phyloP scores from a whole-genome alignment of 2,888 invertebrate genomes.

The Panorpa germanica region DNA sequence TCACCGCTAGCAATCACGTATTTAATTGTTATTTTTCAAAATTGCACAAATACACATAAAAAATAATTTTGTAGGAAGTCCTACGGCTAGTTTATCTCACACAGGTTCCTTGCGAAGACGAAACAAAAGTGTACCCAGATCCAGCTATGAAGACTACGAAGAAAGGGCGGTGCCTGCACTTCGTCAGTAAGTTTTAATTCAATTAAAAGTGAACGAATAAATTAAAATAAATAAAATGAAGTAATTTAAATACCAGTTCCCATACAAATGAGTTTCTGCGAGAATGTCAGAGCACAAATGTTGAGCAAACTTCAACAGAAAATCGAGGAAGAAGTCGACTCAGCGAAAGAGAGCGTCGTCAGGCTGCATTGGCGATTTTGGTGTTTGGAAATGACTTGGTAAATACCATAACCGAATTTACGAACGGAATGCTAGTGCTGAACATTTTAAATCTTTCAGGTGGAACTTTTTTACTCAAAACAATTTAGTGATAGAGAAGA shows the following conservation, averaged over 20 bases:
- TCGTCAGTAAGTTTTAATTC: constrained; percentile 46
- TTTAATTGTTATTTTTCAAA: no score
- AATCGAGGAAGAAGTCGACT: constrained; percentile 31
- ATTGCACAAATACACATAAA: no score
- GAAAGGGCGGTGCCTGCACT: constrained; percentile 68
- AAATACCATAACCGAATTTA: constrained; percentile 10
- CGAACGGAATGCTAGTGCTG: background rate
- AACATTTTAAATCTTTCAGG: constrained; percentile 25
- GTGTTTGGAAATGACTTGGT: constrained; percentile 83
- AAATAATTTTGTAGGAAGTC: constrained; percentile 24
- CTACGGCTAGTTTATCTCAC: constrained; percentile 28
- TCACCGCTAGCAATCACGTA: no score
- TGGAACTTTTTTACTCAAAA: constrained; percentile 80
- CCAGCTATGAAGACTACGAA: constrained; percentile 74
- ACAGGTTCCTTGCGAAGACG: constrained; percentile 38
- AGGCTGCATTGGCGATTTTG: constrained; percentile 77
- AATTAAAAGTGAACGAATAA: constrained; percentile 1
- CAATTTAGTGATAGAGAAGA: constrained; percentile 82
- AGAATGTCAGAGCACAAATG: constrained; percentile 41
- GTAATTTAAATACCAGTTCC: constrained; percentile 33
- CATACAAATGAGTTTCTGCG: constrained; percentile 68
- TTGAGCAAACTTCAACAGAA: constrained; percentile 24
- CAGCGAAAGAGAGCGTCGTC: constrained; percentile 66
- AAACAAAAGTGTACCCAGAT: constrained; percentile 43
- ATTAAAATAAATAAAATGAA: constrained; percentile 8